Conservation (phyloP, 2,888 invertebrate species). For the Agrotis ipsilon region DNA sequence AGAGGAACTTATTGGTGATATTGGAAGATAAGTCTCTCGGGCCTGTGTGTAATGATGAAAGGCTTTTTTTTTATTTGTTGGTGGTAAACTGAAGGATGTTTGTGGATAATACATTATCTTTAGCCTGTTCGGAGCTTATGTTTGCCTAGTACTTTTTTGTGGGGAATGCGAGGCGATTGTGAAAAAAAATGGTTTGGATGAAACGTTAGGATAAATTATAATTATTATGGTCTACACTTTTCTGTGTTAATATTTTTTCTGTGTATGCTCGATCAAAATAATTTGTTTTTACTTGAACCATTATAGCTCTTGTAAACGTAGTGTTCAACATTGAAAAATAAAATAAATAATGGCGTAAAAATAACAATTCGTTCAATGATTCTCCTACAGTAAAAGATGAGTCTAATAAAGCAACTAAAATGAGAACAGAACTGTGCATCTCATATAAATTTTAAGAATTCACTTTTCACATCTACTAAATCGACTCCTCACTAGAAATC, state of each 20-base stretch:
- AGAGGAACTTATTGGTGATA: slow-evolving; percentile 75
- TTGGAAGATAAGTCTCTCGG: slow-evolving; percentile 70
- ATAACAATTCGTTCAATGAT: too few species aligned
- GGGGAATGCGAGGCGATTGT: background rate
- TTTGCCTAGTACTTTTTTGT: slow-evolving; percentile 30
- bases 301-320: too few species aligned
- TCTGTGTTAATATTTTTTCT: too few species aligned
- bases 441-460: slow-evolving; percentile 34
- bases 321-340: too few species aligned
- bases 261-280: too few species aligned
- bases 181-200: background rate
- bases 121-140: slow-evolving; percentile 33
- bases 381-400: slow-evolving; percentile 4
- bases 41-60: slow-evolving; percentile 61
- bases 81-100: slow-evolving; percentile 30
- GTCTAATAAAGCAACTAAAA: slow-evolving; percentile 18
- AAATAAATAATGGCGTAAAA: too few species aligned
- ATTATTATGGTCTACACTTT: too few species aligned
- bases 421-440: slow-evolving; percentile 1
- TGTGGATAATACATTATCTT: slow-evolving; percentile 28
- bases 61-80: slow-evolving; percentile 35
- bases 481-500: slow-evolving; percentile 30
- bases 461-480: slow-evolving; percentile 22
- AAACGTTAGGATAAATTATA: too few species aligned
- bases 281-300: too few species aligned